Percentiles rank a stretch among this genome's conserved stretches.
phyloP scores from a whole-genome alignment of 1,140 invertebrate species.

The Lysiphlebus fabarum region DNA sequence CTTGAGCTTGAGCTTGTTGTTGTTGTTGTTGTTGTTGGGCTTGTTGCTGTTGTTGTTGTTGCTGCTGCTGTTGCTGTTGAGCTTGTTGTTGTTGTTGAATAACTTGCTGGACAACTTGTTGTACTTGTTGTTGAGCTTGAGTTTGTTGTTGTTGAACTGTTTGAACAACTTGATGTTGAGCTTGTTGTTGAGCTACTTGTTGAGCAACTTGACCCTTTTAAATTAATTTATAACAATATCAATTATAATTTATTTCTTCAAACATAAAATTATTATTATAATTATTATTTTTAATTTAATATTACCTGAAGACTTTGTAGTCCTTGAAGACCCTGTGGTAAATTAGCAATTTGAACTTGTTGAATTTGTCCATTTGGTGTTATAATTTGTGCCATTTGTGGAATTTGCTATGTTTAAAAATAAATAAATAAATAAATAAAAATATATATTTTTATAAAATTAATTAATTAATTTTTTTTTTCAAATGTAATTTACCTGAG shows the following conservation, averaged over 20 bases:
- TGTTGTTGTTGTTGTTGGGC: slow-evolving; percentile 42
- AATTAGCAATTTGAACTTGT: slow-evolving; percentile 73
- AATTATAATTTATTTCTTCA: not conserved
- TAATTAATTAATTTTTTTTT: slow-evolving; percentile 24
- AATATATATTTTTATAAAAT: slow-evolving; percentile 22
- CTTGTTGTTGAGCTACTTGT: slow-evolving; percentile 48
- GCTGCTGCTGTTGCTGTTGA: slow-evolving; percentile 44
- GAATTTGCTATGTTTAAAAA: slow-evolving; percentile 45
- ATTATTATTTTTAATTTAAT: slow-evolving; percentile 1
- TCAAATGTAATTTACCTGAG: slow-evolving; percentile 56
- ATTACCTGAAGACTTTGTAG: slow-evolving; percentile 42
- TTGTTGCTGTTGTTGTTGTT: slow-evolving; percentile 30
- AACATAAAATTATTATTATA: slow-evolving; percentile 10
- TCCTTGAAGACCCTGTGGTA: slow-evolving; percentile 59
- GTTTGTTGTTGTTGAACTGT: slow-evolving; percentile 47
- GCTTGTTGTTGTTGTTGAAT: slow-evolving; percentile 40
- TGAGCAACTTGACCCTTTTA: slow-evolving; percentile 37
- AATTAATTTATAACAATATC: not conserved
- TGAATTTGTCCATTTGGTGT: slow-evolving; percentile 85
- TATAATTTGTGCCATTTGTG: slow-evolving; percentile 79
- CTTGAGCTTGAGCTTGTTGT: slow-evolving; percentile 55
- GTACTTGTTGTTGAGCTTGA: slow-evolving; percentile 30
- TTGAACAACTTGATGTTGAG: slow-evolving; percentile 35
- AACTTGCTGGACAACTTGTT: slow-evolving; percentile 35
- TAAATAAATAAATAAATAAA: too few species aligned